phyloP scores from a whole-genome alignment of 2,113 vertebrate genomes.

The Laticauda laticaudata region DNA sequence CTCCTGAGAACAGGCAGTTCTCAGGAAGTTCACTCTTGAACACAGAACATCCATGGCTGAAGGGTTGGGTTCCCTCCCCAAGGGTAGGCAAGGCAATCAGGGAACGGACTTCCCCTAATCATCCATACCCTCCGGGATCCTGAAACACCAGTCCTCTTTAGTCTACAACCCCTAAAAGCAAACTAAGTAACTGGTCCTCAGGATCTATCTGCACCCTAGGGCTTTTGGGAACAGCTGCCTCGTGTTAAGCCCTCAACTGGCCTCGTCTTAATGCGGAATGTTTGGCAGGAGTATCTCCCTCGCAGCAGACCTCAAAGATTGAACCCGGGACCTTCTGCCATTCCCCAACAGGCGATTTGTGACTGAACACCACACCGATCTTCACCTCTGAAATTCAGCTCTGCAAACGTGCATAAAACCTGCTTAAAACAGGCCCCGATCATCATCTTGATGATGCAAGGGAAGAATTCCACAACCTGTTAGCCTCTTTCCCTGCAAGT shows the following conservation, averaged over 20 bases:
- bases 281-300: neutral
- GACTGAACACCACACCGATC: neutral
- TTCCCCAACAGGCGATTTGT: neutral
- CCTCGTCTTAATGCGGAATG: neutral
- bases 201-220: neutral
- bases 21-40: neutral
- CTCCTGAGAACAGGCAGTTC: neutral
- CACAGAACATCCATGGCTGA: neutral
- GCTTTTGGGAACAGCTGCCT: neutral
- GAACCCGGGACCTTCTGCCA: neutral
- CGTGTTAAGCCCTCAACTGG: neutral
- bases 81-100: neutral
- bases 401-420: fast-evolving
- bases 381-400: neutral
- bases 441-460: neutral
- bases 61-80: neutral
- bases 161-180: neutral
- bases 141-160: neutral
- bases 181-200: neutral
- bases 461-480: neutral
- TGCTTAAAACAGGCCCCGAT: neutral
- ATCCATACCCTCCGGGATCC: neutral
- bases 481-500: neutral
- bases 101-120: neutral
- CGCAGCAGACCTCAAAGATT: neutral